Base-by-base conservation (phyloP, 2,797 vertebrate genomes). In the Phaenicophaeus curvirostris region DNA sequence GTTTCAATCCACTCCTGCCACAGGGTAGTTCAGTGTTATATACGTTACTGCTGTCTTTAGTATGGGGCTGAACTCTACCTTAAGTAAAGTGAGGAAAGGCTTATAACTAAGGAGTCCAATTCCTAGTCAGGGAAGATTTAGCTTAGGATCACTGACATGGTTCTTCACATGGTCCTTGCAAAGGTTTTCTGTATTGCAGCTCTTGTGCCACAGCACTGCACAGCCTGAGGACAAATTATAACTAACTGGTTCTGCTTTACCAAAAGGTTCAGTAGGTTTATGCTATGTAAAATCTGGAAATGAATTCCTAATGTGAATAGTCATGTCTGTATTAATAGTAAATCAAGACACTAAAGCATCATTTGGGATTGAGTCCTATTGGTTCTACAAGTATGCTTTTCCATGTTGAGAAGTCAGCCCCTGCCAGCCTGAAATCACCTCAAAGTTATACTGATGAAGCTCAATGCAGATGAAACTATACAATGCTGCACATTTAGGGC, bases 31-130 rank as follows among this genome's bases (percentile, higher is more conserved):
- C 55, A 28, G 23, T 21, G 15, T 37, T 59, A 9, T 1, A 51
- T 8, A 18, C 0, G 0, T 42, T 65, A 24, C 42, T 33, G 3
- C 11, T 73, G 33, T 81, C 30, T 72, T 63, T 63, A 19, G 18
- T 48, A 11, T 10, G 53, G 11, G 8, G 8, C 14, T 80, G 55
- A 86, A 77, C 48, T 87, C 91, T 25, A 57, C 28, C 73, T 35
- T 20, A 39, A 66, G 37, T 37, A 51, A 39, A 42, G 66, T 19
- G 31, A 62, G 59, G n/a, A 72, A 89, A 87, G 24, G 20, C 37
- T 92, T 69, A 9, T 28, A 90, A 57, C 18, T 50, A 82, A 61
- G 24, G 27, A 13, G 4, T 71, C 39, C 15, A 6, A 17, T 54
- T 82, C 15, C 37, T 35, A 76, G 11, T 5, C 25, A 59, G 33